These are phyloP conservation scores for Nomada lathburiana DNA, from an alignment of 2,888 invertebrate species.

Conservation along the genomic window DNA sequence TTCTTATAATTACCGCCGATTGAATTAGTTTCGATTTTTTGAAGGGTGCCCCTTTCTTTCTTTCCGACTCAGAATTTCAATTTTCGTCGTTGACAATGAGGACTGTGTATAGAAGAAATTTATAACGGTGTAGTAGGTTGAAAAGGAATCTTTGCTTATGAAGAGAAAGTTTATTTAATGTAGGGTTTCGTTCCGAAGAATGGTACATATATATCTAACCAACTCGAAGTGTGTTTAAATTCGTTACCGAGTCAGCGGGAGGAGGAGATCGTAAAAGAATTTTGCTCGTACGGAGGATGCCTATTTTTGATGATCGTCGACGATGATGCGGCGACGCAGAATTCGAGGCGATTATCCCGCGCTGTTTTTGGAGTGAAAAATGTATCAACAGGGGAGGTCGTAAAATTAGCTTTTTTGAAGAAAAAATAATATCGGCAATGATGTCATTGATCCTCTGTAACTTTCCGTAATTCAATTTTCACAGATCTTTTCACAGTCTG, in stretches of 20 bases:
- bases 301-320: constrained; percentile 37
- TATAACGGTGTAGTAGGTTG: neutral
- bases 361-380: constrained; percentile 31
- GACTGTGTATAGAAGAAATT: neutral
- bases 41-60: too few species aligned
- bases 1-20: too few species aligned
- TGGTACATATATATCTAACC: neutral
- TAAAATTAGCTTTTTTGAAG: neutral
- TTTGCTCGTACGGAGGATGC: constrained; percentile 7
- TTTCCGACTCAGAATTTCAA: neutral
- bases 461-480: neutral
- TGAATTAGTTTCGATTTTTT: too few species aligned
- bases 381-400: neutral
- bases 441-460: neutral
- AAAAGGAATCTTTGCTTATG: neutral
- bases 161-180: neutral
- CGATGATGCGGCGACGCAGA: constrained; percentile 12
- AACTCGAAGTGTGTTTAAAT: constrained; percentile 1
- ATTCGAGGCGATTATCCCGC: constrained; percentile 13
- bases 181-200: neutral
- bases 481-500: neutral
- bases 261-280: neutral
- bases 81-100: neutral
- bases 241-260: constrained; percentile 9
- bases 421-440: neutral